A percentile compares a stretch with the other conserved stretches of the same genome.
phyloP scores from a whole-genome alignment of 2,888 invertebrate species.

The Noctua janthina region DNA sequence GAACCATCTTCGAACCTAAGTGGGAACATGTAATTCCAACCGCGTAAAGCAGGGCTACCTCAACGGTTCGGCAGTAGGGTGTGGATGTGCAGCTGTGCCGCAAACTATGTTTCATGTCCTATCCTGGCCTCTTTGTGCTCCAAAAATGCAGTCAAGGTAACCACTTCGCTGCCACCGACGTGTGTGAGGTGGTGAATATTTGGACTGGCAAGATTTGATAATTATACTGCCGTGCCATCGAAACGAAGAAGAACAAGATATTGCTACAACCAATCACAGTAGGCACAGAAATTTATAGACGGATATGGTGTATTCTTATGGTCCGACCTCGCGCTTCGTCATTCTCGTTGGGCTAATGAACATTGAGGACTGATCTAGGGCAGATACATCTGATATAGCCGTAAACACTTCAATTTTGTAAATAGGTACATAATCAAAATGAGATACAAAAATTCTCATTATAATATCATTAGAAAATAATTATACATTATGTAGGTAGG shows the following conservation, averaged over 20 bases:
- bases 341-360: not conserved
- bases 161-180: not conserved
- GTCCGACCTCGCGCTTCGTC: not conserved
- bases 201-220: not conserved
- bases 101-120: not conserved
- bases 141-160: not conserved
- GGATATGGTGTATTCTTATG: not conserved
- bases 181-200: not conserved
- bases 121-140: not conserved
- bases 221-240: not conserved
- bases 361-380: not conserved
- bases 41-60: not conserved
- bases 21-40: not conserved
- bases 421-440: not conserved
- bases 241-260: not conserved
- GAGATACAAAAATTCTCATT: constrained; percentile 35
- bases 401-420: not conserved
- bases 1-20: not conserved
- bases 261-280: not conserved
- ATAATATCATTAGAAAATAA: constrained; percentile 60
- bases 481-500: constrained; percentile 2
- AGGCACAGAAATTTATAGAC: not conserved
- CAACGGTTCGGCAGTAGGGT: not conserved
- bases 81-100: not conserved
- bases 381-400: not conserved